Percentiles rank a stretch among this genome's conserved stretches.
Conservation (phyloP, 2,797 vertebrate species). For the Gadopsis marmoratus region DNA sequence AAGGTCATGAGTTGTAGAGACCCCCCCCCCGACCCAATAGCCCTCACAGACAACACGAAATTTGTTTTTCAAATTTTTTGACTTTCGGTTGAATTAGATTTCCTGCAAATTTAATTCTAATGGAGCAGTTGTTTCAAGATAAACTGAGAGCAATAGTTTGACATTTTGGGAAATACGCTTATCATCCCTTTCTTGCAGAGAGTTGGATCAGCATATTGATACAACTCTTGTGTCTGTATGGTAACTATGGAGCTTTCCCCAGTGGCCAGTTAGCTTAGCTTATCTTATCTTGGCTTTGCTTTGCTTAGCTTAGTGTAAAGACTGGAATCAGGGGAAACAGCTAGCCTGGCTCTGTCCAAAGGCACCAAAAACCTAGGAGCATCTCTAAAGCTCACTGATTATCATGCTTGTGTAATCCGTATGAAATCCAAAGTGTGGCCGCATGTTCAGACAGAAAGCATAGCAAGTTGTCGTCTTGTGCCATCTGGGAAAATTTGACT, state of each 20-base stretch:
- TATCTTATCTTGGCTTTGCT: not conserved
- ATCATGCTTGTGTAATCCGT: not conserved
- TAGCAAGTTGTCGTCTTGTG: not conserved
- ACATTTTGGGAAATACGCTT: no score
- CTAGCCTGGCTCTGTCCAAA: no score
- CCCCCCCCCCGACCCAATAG: no score
- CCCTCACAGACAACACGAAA: no score
- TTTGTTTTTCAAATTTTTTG: no score
- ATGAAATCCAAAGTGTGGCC: not conserved
- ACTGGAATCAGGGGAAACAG: not conserved
- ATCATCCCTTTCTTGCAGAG: no score
- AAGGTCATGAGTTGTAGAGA: not conserved
- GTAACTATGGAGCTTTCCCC: not conserved
- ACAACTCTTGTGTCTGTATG: not conserved
- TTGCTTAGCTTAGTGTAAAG: no score
- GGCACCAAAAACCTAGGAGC: no score
- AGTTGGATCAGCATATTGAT: no score
- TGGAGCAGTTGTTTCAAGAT: not conserved
- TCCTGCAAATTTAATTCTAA: not conserved
- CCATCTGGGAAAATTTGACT: no score
- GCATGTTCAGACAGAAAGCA: not conserved
- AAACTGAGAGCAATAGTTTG: no score
- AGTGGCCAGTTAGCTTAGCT: not conserved
- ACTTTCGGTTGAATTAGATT: no score
- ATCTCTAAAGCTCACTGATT: not conserved